Base-by-base conservation (phyloP, 1,140 invertebrate genomes). In the Calosoma granatense region DNA sequence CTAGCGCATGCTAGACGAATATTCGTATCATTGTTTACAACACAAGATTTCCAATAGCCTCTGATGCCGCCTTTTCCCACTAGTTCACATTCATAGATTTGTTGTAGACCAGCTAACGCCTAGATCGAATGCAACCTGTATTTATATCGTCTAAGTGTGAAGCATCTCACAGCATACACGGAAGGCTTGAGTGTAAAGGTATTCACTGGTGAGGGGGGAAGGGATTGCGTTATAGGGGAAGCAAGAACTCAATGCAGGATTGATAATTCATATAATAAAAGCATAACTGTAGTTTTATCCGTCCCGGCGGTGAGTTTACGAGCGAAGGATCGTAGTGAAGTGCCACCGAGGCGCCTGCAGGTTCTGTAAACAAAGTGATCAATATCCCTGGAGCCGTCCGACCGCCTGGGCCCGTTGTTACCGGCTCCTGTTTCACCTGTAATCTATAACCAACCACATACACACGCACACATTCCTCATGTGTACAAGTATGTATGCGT, bases 201-300 rank as follows among this genome's bases (percentile, higher is more conserved):
- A 30, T 14, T n/a, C n/a, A n/a, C n/a, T n/a, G n/a, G n/a, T n/a
- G n/a, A n/a, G n/a, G n/a, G n/a, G n/a, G n/a, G n/a, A n/a, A n/a
- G n/a, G n/a, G n/a, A n/a, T n/a, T n/a, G n/a, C n/a, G n/a, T n/a
- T n/a, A n/a, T 36, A 36, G 41, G 41, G 15, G 41, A 11, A 17
- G n/a, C n/a, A n/a, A n/a, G n/a, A 47, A 47, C 17, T 11, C 41
- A 47, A 17, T 47, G 41, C 41, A 17, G 41, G 17, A 47, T 47
- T 47, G 41, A 47, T 47, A 47, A 47, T 47, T 47, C 41, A 47
- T 47, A 47, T 47, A 47, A 47, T 47, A 47, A 47, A 47, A 47
- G 9, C 41, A 47, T 47, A 47, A 47, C 41, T 47, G 41, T 17
- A 47, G 41, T 47, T 47, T 47, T 47, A 47, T 47, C 41, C 41